Base-by-base conservation (phyloP, 1,140 invertebrate species). In the Calephelis nemesis region DNA sequence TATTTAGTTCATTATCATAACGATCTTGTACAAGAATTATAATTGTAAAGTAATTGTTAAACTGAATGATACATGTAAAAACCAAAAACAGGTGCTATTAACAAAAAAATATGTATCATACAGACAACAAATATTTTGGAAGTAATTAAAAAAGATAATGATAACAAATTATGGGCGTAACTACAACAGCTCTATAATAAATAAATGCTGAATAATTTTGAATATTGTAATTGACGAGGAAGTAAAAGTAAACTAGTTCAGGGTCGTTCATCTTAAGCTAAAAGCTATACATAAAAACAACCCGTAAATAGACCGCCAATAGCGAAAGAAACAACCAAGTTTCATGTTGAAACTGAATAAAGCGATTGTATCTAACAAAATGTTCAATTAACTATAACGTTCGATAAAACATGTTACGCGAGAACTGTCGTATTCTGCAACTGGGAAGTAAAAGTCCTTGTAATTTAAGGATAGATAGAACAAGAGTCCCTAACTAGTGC, bases 381-480 rank as follows among this genome's bases (percentile, higher is more conserved):
- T 80, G 77, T 77, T 81, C 76, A 83, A 82, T 79, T 85, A 84
- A 82, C 69, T 75, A 73, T 70, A 68, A 71, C 71, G 63, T 64
- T 73, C 68, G 72, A 70, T 73, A 71, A 77, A 79, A 77, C 77
- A 70, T 77, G 72, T 71, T 68, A 71, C 70, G 71, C 73, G 63
- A 64, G 63, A 64, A 58, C 30, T 58, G 54, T 58, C 63, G 45
- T 64, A 49, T 64, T 64, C 72, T 69, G 71, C 68, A 70, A 82
- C 72, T 62, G 80, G 82, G 84, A 88, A 88, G 84, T 86, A 86
- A 85, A 85, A 84, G 79, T 80, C 82, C 79, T 81, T 82, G 63
- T 73, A 76, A 76, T 81, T 81, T 81, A 87, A 88, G 78, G 83
- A 77, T 74, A 82, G 76, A 72, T 62, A 62, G 70, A 60, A 75